Conservation (phyloP, 2,888 invertebrate genomes). For the Ischnura elegans region DNA sequence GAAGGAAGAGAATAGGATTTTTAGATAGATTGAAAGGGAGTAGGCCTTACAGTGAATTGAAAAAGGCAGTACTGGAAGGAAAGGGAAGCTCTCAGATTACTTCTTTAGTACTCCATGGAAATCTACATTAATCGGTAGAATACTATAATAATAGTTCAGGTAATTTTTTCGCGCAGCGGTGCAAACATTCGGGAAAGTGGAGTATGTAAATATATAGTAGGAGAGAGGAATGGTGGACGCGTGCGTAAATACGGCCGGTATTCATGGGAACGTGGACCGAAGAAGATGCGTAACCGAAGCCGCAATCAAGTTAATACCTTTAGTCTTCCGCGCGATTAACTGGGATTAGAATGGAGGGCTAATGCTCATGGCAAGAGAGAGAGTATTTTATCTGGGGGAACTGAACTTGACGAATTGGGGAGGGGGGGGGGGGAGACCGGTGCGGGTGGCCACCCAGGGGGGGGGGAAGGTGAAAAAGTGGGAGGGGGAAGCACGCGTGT, state of each 20-base stretch:
- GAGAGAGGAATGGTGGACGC: not conserved
- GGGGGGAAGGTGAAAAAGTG: not conserved
- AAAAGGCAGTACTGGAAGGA: no score
- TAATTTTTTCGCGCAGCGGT: not conserved
- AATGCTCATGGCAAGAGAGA: slow-evolving; percentile 5
- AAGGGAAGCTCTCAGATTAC: no score
- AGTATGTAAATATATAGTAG: not conserved
- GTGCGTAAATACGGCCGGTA: slow-evolving; percentile 11
- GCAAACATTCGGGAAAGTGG: not conserved
- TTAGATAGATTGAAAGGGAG: no score
- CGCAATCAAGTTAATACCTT: slow-evolving; percentile 64
- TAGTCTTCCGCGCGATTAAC: slow-evolving; percentile 50
- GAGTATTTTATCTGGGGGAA: not conserved
- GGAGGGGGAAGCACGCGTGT: not conserved
- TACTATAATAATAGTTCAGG: no score
- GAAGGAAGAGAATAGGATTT: no score
- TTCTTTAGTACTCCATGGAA: no score
- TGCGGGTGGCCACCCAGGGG: not conserved
- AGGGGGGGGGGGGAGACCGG: not conserved
- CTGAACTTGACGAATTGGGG: slow-evolving; percentile 54
- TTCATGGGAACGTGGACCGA: not conserved
- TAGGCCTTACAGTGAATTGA: no score
- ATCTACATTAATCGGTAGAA: no score
- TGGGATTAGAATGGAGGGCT: slow-evolving; percentile 55
- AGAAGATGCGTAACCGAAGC: slow-evolving; percentile 50